Evolutionary conservation across 2,113 vertebrate species (phyloP).

Genomic region (Paradisaea rubra): DNA sequence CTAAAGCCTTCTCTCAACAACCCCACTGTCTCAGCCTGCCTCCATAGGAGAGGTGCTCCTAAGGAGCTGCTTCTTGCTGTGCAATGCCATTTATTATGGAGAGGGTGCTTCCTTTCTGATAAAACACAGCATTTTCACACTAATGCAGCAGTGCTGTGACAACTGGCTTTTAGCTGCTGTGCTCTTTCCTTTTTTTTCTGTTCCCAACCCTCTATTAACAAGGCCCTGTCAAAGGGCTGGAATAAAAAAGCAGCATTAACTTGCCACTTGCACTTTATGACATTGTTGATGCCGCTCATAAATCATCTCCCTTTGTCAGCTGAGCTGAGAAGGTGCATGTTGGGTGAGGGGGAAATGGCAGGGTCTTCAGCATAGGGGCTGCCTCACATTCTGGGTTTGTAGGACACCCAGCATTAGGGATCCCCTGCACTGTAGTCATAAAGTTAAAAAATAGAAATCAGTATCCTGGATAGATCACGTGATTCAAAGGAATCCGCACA

Average conservation of each 20-base stretch:
- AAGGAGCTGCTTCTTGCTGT: background rate
- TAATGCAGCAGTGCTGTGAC: background rate
- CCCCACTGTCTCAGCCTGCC: background rate
- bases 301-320: background rate
- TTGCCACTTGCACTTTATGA: background rate
- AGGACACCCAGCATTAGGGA: background rate
- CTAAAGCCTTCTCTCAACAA: background rate
- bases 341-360: background rate
- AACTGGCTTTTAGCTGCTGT: background rate
- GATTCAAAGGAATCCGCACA: background rate
- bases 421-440: background rate
- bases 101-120: background rate
- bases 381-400: accelerated
- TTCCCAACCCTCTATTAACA: background rate
- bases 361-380: background rate
- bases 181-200: background rate
- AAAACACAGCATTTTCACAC: background rate
- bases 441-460: background rate
- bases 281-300: background rate
- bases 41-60: background rate
- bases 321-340: background rate
- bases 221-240: background rate
- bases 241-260: conserved; percentile 7
- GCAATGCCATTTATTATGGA: background rate
- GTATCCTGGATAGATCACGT: background rate